Conservation (phyloP, 2,888 invertebrate species). For the Dioctria linearis region DNA sequence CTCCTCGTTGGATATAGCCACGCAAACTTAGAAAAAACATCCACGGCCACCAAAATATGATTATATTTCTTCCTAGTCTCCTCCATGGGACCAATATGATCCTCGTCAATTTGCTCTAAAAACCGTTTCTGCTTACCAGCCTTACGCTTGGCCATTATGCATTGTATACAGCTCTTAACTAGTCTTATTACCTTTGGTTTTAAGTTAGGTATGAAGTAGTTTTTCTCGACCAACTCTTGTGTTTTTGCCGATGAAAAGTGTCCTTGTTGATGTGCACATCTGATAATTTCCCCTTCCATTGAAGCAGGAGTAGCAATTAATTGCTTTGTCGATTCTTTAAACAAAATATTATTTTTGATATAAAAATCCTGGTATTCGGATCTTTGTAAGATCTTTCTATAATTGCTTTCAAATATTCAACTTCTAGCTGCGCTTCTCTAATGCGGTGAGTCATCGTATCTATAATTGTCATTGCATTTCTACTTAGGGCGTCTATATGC, state of each 20-base stretch:
- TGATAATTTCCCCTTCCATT: slow-evolving; percentile 47
- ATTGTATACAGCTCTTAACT: slow-evolving; percentile 6
- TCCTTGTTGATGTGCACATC: slow-evolving; percentile 32
- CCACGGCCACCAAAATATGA: background rate
- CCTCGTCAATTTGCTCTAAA: slow-evolving; percentile 29
- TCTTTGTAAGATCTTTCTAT: slow-evolving; percentile 33
- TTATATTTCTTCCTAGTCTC: slow-evolving; percentile 26
- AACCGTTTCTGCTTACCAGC: slow-evolving; percentile 48
- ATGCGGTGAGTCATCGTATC: slow-evolving; percentile 35
- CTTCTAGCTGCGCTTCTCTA: slow-evolving; percentile 19
- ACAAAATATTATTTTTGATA: background rate
- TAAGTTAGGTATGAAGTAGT: slow-evolving; percentile 21
- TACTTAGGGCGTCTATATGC: slow-evolving; percentile 50
- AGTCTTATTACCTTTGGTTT: background rate
- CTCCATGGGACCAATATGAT: slow-evolving; percentile 44
- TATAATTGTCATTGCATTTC: slow-evolving; percentile 34
- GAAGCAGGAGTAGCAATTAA: slow-evolving; percentile 36
- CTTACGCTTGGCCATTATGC: slow-evolving; percentile 6
- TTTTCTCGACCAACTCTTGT: slow-evolving; percentile 1
- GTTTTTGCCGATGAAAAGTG: slow-evolving; percentile 42
- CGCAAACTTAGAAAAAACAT: slow-evolving; percentile 3
- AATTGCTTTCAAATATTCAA: background rate
- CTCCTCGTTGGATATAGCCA: slow-evolving; percentile 15
- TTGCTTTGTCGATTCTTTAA: background rate
- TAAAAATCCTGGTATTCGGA: slow-evolving; percentile 16